These are phyloP conservation scores for Plectropomus leopardus DNA, from an alignment of 2,113 vertebrate species.

Conservation along the genomic window DNA sequence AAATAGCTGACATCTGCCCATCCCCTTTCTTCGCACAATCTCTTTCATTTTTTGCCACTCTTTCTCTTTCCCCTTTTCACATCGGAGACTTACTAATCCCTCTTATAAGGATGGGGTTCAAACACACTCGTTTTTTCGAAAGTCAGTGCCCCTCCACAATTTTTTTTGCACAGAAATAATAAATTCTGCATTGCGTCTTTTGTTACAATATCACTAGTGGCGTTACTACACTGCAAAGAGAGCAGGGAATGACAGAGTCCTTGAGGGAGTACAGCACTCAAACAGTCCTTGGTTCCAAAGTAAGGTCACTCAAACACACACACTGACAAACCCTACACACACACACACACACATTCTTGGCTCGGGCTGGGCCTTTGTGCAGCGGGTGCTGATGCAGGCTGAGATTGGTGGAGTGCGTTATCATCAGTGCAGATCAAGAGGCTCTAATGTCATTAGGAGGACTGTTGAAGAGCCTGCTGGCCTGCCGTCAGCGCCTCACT, in stretches of 20 bases:
- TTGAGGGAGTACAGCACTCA: slow-evolving; percentile 45
- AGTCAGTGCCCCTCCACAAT: slow-evolving; percentile 4
- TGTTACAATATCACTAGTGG: slow-evolving; percentile 24
- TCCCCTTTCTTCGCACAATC: slow-evolving; percentile 51
- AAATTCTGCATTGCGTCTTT: slow-evolving; percentile 43
- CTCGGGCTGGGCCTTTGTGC: slow-evolving; percentile 34
- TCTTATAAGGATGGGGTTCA: slow-evolving; percentile 62
- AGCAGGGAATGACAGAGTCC: slow-evolving; percentile 33
- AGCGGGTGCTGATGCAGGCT: slow-evolving; percentile 58
- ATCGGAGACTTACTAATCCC: slow-evolving; percentile 73
- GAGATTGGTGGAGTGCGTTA: slow-evolving; percentile 61
- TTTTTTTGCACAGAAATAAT: slow-evolving; percentile 37
- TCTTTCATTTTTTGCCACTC: slow-evolving; percentile 52
- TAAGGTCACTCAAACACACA: slow-evolving; percentile 59
- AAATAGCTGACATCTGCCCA: slow-evolving; percentile 78
- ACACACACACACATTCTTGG: slow-evolving; percentile 52
- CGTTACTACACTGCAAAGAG: slow-evolving; percentile 7
- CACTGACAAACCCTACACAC: neutral
- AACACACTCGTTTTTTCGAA: slow-evolving; percentile 37
- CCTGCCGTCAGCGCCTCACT: slow-evolving; percentile 54
- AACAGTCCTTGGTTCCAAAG: slow-evolving; percentile 59
- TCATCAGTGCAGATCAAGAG: slow-evolving; percentile 72
- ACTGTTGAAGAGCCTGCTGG: slow-evolving; percentile 66
- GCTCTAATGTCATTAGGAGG: slow-evolving; percentile 76
- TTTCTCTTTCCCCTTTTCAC: slow-evolving; percentile 49